A percentile compares a stretch with the other conserved stretches of the same genome.
These are phyloP conservation scores for Probosciger aterrimus DNA, from an alignment of 2,113 vertebrate species.

Conservation along the genomic window DNA sequence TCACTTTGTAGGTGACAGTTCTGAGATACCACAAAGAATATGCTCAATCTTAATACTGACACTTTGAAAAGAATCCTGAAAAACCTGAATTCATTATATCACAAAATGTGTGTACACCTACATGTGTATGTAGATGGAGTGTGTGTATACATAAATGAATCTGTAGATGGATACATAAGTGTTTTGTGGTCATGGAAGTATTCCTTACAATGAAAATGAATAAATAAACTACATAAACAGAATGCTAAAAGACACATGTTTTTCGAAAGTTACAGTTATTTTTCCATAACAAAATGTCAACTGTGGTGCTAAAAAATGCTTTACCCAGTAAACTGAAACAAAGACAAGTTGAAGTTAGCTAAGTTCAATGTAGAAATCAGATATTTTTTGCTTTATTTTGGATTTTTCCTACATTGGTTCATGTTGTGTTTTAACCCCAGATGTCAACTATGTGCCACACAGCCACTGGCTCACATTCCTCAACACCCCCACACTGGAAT, in stretches of 20 bases:
- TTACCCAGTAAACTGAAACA: background rate
- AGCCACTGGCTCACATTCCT: background rate
- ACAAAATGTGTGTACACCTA: background rate
- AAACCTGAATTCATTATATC: background rate
- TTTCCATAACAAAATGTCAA: background rate
- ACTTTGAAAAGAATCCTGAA: background rate
- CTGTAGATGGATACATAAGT: background rate
- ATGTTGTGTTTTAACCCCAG: background rate
- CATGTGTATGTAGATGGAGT: background rate
- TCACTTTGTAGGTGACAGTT: background rate
- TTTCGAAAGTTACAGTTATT: background rate
- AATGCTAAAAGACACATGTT: background rate
- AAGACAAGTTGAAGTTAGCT: background rate
- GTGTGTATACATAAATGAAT: fast-evolving
- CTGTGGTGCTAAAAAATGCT: background rate
- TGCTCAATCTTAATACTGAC: background rate
- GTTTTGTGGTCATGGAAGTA: background rate
- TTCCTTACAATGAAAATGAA: background rate
- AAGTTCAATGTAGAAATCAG: background rate
- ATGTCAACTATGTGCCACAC: background rate
- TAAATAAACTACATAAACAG: background rate
- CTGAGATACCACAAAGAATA: background rate
- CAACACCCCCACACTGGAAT: background rate
- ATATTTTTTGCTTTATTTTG: background rate
- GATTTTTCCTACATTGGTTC: background rate